Conservation (phyloP, 2,113 vertebrate genomes). For the Trogon melanurus region DNA sequence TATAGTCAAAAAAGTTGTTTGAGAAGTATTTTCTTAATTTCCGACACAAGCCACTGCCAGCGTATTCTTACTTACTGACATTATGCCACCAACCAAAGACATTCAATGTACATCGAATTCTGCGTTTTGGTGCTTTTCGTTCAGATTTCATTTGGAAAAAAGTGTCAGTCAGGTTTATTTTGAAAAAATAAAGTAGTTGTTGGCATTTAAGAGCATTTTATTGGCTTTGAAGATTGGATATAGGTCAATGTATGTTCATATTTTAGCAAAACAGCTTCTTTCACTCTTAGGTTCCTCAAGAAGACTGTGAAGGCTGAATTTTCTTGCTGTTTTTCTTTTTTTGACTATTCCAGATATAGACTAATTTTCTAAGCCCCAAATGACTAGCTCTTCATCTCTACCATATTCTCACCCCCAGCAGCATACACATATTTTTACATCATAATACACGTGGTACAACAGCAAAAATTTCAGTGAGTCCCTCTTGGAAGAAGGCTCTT, state of each 20-base stretch:
- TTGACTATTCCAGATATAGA: not conserved
- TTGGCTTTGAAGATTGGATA: not conserved
- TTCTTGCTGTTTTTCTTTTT: not conserved
- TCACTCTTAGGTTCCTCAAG: not conserved
- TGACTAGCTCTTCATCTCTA: not conserved
- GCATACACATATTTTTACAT: not conserved
- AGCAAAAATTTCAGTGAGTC: not conserved
- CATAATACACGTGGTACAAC: not conserved
- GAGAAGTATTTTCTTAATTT: conserved; percentile 23
- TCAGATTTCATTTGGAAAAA: not conserved
- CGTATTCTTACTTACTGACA: not conserved
- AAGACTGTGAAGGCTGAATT: not conserved
- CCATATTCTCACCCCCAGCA: not conserved
- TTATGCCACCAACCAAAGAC: not conserved
- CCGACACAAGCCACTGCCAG: not conserved
- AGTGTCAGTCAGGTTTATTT: not conserved
- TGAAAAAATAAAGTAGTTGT: not conserved
- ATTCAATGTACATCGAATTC: not conserved
- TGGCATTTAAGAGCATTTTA: not conserved
- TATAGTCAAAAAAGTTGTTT: not conserved
- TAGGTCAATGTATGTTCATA: not conserved
- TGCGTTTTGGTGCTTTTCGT: not conserved
- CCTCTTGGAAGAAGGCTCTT: not conserved
- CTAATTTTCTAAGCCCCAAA: not conserved
- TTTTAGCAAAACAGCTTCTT: not conserved